Conservation (phyloP, 2,797 vertebrate species). For the Myotis myotis region DNA sequence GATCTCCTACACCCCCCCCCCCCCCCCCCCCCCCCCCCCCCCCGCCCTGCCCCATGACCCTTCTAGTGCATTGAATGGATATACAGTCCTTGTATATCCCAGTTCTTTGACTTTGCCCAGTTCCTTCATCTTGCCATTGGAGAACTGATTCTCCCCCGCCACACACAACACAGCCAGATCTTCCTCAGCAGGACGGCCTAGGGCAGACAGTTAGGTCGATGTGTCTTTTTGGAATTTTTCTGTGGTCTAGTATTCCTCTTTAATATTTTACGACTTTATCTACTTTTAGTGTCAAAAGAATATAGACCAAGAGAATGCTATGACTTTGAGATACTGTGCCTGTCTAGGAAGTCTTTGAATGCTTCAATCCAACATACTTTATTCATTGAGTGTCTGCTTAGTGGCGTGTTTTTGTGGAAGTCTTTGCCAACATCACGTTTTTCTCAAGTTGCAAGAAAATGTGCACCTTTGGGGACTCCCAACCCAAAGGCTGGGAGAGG, state of each 20-base stretch:
- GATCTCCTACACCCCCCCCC: too few relatives aligned
- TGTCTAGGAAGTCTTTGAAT: not conserved
- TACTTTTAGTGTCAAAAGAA: not conserved
- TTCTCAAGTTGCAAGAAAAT: not conserved
- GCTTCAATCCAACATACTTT: not conserved
- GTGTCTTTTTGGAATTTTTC: not conserved
- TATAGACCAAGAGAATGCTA: not conserved
- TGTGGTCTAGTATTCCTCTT: not conserved
- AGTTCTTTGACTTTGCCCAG: not conserved
- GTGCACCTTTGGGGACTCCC: not conserved
- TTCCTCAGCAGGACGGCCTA: not conserved
- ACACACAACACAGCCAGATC: not conserved
- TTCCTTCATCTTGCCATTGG: not conserved
- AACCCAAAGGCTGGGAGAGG: not conserved
- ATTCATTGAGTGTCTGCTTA: not conserved
- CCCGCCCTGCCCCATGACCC: not conserved
- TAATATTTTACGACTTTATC: not conserved
- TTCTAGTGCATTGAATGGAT: not conserved
- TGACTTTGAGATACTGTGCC: not conserved
- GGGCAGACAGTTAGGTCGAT: not conserved
- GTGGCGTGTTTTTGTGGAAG: not conserved
- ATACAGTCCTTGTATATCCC: accelerated
- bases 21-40: too few relatives aligned
- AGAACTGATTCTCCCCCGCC: not conserved
- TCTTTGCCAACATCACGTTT: not conserved